Conservation (phyloP, 2,113 vertebrate species). For the Climacteris rufus region DNA sequence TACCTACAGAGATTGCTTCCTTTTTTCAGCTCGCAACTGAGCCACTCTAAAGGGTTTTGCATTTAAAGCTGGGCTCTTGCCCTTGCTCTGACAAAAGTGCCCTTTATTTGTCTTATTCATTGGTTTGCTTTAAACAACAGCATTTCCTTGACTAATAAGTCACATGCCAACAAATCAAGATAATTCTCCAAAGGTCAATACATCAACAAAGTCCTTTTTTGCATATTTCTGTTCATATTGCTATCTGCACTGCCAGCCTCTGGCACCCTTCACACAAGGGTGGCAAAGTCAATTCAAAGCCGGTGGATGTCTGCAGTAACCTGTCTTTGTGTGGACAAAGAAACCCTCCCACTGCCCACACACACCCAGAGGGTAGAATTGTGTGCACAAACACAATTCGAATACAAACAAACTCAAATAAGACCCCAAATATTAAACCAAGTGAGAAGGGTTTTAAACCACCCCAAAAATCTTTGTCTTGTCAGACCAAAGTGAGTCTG, state of each 20-base stretch:
- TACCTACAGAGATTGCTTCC: neutral
- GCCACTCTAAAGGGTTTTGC: neutral
- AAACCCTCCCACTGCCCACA: neutral
- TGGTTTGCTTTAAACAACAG: neutral
- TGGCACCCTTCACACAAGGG: neutral
- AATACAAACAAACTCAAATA: neutral
- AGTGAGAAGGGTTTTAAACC: neutral
- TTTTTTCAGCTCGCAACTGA: neutral
- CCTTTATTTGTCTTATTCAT: neutral
- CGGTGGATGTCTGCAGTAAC: neutral
- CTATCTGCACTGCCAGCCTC: neutral
- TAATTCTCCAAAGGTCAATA: conserved; percentile 13
- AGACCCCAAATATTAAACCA: neutral
- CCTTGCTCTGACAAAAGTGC: neutral
- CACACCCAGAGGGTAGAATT: neutral
- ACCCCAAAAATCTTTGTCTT: neutral
- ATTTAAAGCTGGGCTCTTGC: neutral
- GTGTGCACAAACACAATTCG: too few species aligned
- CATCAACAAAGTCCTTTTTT: neutral
- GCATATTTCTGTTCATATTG: neutral
- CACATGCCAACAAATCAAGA: neutral
- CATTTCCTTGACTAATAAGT: neutral
- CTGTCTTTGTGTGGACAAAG: neutral
- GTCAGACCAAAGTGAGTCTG: neutral
- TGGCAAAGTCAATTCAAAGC: neutral